Evolutionary conservation across 2,797 vertebrate genomes (phyloP), one percentile per base, ranked within the genome.

Genomic region (Bufotes viridis): DNA sequence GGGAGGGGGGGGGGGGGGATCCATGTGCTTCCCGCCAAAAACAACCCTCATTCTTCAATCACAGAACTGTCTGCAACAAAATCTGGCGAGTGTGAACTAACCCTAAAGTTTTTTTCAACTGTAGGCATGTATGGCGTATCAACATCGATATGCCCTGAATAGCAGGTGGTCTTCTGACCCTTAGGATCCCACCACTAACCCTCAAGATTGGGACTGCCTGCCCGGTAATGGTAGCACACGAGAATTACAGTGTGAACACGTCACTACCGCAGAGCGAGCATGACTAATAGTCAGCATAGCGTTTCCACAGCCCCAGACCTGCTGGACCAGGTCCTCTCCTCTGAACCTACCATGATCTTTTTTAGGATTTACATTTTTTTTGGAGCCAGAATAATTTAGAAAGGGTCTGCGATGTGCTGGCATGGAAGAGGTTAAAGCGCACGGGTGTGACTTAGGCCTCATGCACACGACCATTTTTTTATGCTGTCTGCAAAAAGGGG

Each of bases 401-500:
- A 65, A 49, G 74, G 76, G 76, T n/a, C 60, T 26, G 55, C 29
- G 20, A 29, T 55, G 55, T 55, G 17, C 14, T 70, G 24, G 76
- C 34, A 55, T 57, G 29, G 20, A 69, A 70, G 65, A 57, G 82
- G 82, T 80, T 79, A 80, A n/a, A 22, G 76, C 10, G 49, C 10
- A 53, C 4, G 69, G 86, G 81, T 69, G 87, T 78, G 78, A 85
- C 29, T 69, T n/a, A n/a, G n/a, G n/a, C n/a, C n/a, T n/a, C n/a
- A n/a, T n/a, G n/a, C n/a, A n/a, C n/a, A n/a, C n/a, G n/a, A n/a
- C n/a, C n/a, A n/a, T n/a, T n/a, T n/a, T n/a, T n/a, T n/a, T n/a
- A n/a, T n/a, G n/a, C n/a, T n/a, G n/a, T n/a, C n/a, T n/a, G n/a
- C n/a, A n/a, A n/a, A n/a, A n/a, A n/a, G n/a, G n/a, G n/a, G n/a